A percentile compares a stretch with the other conserved stretches of the same genome.
These are phyloP conservation scores for Adoxophyes honmai DNA, from an alignment of 1,140 invertebrate genomes.

Conservation along the genomic window DNA sequence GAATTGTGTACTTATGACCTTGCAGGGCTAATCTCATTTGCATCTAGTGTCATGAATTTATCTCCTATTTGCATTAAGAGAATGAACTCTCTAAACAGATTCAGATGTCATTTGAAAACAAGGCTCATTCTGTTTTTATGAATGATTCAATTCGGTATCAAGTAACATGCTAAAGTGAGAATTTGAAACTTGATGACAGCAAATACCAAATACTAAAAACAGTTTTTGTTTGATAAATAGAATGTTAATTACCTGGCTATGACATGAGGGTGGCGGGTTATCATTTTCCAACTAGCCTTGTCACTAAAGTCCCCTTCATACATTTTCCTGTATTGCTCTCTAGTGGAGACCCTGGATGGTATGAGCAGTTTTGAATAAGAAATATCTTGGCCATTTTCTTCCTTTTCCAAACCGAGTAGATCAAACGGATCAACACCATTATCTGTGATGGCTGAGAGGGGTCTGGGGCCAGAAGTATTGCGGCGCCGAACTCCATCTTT, in stretches of 20 bases:
- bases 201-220: background rate
- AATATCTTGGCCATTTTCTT: slow-evolving; percentile 90
- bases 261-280: slow-evolving; percentile 77
- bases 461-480: slow-evolving; percentile 88
- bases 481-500: slow-evolving; percentile 87
- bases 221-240: background rate
- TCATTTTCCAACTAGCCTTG: slow-evolving; percentile 61
- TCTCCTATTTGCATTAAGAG: too few species aligned
- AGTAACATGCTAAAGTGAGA: slow-evolving; percentile 24
- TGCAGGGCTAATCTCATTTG: too few species aligned
- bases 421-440: slow-evolving; percentile 91
- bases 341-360: slow-evolving; percentile 82
- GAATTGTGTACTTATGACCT: too few species aligned
- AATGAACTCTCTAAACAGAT: too few species aligned
- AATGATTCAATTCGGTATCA: slow-evolving; percentile 18
- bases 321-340: slow-evolving; percentile 73
- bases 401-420: slow-evolving; percentile 87
- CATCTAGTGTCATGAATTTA: too few species aligned
- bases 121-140: background rate
- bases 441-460: slow-evolving; percentile 90
- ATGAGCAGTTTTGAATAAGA: slow-evolving; percentile 91
- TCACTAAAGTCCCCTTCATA: slow-evolving; percentile 79
- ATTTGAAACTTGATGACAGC: background rate
- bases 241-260: slow-evolving; percentile 80
- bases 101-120: background rate